Percentiles rank a stretch among this genome's conserved stretches.
Evolutionary conservation across 2,113 vertebrate genomes (phyloP).

Genomic region (Forbesichthys agassizii): DNA sequence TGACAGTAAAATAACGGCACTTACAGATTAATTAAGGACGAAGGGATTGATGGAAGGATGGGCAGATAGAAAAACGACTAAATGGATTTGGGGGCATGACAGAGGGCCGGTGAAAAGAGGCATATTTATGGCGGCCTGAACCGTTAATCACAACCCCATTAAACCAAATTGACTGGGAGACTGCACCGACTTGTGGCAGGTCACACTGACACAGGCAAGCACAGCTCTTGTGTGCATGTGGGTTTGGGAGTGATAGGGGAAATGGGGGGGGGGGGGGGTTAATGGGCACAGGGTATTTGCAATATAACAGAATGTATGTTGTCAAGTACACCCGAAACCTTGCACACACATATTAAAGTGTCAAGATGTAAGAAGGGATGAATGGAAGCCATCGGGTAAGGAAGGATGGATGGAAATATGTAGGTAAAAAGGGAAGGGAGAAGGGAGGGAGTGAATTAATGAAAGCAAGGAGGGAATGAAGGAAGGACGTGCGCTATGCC

Average conservation of each 20-base stretch:
- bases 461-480: neutral
- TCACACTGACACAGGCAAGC: conserved; percentile 25
- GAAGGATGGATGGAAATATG: neutral
- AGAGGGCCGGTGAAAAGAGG: conserved; percentile 35
- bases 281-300: conserved; percentile 49
- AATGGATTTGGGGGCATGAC: conserved; percentile 39
- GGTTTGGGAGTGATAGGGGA: neutral
- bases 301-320: too few species aligned
- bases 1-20: conserved; percentile 50
- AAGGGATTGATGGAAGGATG: conserved; percentile 28
- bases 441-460: neutral
- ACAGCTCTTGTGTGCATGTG: neutral
- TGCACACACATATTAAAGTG: neutral
- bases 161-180: conserved; percentile 57
- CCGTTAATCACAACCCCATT: conserved; percentile 60
- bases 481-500: neutral
- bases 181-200: conserved; percentile 41
- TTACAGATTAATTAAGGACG: conserved; percentile 50
- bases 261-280: conserved; percentile 8
- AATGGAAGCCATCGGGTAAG: neutral
- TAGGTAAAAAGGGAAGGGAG: neutral
- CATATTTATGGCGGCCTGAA: conserved; percentile 51
- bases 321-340: neutral
- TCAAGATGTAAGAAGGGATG: neutral
- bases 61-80: conserved; percentile 24